Conservation (phyloP, 2,888 invertebrate species). For the Lottia scabra region DNA sequence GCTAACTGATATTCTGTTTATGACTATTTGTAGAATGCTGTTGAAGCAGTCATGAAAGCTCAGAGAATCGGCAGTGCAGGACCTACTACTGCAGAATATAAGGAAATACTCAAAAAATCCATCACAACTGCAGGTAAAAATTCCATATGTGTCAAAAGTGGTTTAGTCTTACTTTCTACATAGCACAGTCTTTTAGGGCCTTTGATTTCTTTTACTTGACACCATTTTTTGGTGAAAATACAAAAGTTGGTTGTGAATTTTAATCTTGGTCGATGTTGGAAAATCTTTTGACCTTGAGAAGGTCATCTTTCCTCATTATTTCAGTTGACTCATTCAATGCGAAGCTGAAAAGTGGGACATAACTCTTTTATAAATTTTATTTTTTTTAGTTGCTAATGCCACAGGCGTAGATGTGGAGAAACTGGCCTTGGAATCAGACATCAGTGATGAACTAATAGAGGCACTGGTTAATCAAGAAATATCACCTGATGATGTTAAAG, state of each 20-base stretch:
- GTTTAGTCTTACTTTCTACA: too few relatives aligned
- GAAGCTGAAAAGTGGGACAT: too few relatives aligned
- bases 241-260: too few relatives aligned
- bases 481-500: constrained; percentile 58
- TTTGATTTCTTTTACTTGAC: too few relatives aligned
- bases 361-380: too few relatives aligned
- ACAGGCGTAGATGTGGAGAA: constrained; percentile 44
- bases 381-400: constrained; percentile 47
- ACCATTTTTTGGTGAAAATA: too few relatives aligned
- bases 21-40: constrained; percentile 41
- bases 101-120: constrained; percentile 55
- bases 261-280: too few relatives aligned
- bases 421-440: constrained; percentile 52
- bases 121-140: constrained; percentile 58
- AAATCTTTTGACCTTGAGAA: too few relatives aligned
- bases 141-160: too few relatives aligned
- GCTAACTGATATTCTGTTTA: background rate
- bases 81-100: constrained; percentile 59
- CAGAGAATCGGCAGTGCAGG: constrained; percentile 54
- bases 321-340: too few relatives aligned
- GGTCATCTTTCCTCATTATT: too few relatives aligned
- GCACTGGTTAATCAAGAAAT: constrained; percentile 51
- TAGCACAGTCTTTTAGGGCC: too few relatives aligned
- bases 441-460: constrained; percentile 57
- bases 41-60: constrained; percentile 44